phyloP scores from a whole-genome alignment of 37 sponge, comb jelly and placozoan species.

The Chondrosia reniformis region DNA sequence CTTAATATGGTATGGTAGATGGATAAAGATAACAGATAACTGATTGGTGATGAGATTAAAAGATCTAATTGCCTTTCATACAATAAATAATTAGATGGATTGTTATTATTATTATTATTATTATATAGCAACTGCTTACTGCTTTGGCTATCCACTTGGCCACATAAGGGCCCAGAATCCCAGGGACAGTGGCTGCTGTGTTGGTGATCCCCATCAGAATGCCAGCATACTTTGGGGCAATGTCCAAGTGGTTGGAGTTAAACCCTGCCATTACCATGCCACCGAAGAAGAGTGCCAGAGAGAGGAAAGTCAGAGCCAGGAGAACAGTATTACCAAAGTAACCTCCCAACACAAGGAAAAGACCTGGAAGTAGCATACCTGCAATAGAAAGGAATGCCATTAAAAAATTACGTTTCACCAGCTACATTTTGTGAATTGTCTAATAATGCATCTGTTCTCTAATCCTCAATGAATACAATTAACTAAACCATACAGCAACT shows the following conservation, averaged over 20 bases:
- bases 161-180: slow-evolving; percentile 72
- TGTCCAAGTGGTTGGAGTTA: slow-evolving; percentile 74
- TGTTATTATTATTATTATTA: too few relatives aligned
- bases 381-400: background rate
- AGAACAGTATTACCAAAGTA: slow-evolving; percentile 55
- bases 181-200: slow-evolving; percentile 73
- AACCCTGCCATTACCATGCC: slow-evolving; percentile 60
- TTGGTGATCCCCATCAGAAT: slow-evolving; percentile 91
- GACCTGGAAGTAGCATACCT: slow-evolving; percentile 48
- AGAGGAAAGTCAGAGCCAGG: slow-evolving; percentile 50
- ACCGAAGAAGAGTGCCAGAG: slow-evolving; percentile 42
- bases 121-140: slow-evolving; percentile 38
- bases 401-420: slow-evolving; percentile 4
- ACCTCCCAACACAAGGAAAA: slow-evolving; percentile 67
- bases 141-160: slow-evolving; percentile 63
- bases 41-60: background rate
- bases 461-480: too few relatives aligned
- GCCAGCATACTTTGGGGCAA: slow-evolving; percentile 82
- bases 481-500: too few relatives aligned
- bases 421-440: too few relatives aligned
- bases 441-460: too few relatives aligned
- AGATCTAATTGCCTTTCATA: background rate
- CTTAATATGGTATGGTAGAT: too few relatives aligned
- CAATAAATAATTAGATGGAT: background rate
- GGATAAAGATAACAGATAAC: background rate